These are phyloP conservation scores for Basileuterus tristriatus DNA, from an alignment of 2,797 vertebrate species.

Conservation along the genomic window DNA sequence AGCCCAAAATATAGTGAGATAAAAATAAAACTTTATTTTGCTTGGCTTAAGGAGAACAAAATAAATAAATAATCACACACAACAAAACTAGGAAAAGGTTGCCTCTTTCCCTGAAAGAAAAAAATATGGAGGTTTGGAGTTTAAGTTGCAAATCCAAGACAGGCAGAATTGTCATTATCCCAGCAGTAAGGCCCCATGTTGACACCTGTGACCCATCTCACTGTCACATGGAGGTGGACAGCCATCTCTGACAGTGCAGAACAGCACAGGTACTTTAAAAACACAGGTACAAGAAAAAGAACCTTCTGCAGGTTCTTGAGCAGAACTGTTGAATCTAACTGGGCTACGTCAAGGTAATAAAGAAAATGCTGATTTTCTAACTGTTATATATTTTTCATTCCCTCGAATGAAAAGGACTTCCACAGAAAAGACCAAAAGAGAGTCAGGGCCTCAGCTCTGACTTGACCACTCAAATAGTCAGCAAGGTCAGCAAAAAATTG, in stretches of 20 bases:
- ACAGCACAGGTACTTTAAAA: neutral
- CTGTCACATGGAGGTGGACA: neutral
- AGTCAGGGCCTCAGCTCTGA: neutral
- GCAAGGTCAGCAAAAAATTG: neutral
- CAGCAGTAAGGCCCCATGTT: accelerated
- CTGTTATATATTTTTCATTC: neutral
- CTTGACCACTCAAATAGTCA: neutral
- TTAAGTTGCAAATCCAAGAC: neutral
- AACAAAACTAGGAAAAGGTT: neutral
- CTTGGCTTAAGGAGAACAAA: neutral
- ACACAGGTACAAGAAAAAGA: neutral
- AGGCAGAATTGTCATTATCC: neutral
- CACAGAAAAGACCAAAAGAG: neutral
- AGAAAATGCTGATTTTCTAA: neutral
- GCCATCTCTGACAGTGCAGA: neutral
- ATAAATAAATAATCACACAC: neutral
- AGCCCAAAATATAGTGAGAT: neutral
- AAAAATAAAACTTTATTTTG: neutral
- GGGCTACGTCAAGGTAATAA: neutral
- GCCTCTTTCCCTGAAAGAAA: neutral
- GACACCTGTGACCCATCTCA: accelerated
- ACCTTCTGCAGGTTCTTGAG: neutral
- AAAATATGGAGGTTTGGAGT: neutral
- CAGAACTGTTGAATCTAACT: neutral
- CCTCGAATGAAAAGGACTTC: neutral